These are phyloP conservation scores for Malacosoma neustria DNA, from an alignment of 2,888 invertebrate species.

Conservation along the genomic window DNA sequence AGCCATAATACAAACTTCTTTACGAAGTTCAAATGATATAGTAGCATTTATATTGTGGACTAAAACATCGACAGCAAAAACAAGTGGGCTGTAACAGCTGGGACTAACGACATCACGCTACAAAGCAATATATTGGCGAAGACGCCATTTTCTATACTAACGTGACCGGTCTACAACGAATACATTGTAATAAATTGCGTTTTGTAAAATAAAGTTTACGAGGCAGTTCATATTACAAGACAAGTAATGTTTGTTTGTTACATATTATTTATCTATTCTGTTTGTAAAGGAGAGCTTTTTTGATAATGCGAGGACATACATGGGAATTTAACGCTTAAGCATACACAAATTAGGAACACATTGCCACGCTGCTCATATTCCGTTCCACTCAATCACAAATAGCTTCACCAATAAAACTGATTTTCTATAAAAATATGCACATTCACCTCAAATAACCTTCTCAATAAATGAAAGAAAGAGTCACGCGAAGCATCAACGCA, in stretches of 20 bases:
- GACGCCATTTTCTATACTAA: conserved; percentile 52
- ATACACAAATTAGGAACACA: no score
- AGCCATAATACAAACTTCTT: conserved; percentile 23
- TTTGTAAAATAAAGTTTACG: background rate
- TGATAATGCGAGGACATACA: no score
- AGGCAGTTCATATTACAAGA: background rate
- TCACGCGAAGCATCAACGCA: no score
- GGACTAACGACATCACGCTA: conserved; percentile 67
- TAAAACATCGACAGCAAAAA: conserved; percentile 51
- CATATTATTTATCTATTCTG: no score
- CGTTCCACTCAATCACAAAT: no score
- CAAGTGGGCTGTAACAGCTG: conserved; percentile 58
- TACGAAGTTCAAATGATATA: conserved; percentile 43
- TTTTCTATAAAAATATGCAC: no score
- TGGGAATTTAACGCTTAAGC: no score
- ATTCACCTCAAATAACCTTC: no score
- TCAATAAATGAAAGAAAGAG: no score
- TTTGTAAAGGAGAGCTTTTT: no score
- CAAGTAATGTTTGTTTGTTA: background rate
- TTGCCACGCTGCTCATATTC: no score
- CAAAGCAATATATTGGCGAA: conserved; percentile 68
- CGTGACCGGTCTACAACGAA: conserved; percentile 18
- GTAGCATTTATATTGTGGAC: conserved; percentile 47
- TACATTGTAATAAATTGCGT: background rate
- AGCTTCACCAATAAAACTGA: no score